Base-by-base conservation (phyloP, 2,888 invertebrate genomes). In the Lasioglossum leucozonium region DNA sequence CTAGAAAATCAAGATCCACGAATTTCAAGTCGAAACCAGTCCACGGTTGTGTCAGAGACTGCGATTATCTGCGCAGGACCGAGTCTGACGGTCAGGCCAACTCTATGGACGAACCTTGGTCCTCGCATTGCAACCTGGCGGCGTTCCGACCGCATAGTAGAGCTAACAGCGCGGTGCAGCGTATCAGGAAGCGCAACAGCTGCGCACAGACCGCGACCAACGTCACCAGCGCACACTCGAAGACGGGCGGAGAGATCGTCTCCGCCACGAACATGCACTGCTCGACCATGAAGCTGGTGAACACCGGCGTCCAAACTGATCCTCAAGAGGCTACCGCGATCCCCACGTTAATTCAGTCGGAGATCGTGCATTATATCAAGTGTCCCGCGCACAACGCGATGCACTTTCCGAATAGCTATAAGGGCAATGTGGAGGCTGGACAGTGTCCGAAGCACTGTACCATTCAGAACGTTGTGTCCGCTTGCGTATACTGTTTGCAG, bases 101-200 rank as follows among this genome's bases (percentile, higher is more conserved):
- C 75, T 90, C 88, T 0, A 47, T 93, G 1, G 93, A 91, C 47
- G 92, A 92, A n/a, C 93, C 94, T 47, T 95, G 95, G 95, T 95
- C 95, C 0, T 95, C 95, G 3, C 95, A 95, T 72, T 93, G 94
- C n/a, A 94, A 95, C 85, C 80, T 95, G 13, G 93, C 93, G 2
- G 88, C 89, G 8, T 91, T 88, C 77, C 87, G 91, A 13, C 40
- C 88, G 3, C 26, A 58, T 30, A 81, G 69, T 11, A 85, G 84
- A 16, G 79, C 85, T 2, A 86, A 81, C 26, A 78, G 69, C 8
- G 85, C 85, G 13, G 72, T 85, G 4, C 92, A 89, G 69, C 88
- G 90, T 16, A 74, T 92, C 5, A 92, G 90, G 65, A 94, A 94
- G 77, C 89, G 93, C 0, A 94, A 94, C 78, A 94, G 95, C 73